Base-by-base conservation (phyloP, 2,888 invertebrate species). In the Rhodophaea formosa region DNA sequence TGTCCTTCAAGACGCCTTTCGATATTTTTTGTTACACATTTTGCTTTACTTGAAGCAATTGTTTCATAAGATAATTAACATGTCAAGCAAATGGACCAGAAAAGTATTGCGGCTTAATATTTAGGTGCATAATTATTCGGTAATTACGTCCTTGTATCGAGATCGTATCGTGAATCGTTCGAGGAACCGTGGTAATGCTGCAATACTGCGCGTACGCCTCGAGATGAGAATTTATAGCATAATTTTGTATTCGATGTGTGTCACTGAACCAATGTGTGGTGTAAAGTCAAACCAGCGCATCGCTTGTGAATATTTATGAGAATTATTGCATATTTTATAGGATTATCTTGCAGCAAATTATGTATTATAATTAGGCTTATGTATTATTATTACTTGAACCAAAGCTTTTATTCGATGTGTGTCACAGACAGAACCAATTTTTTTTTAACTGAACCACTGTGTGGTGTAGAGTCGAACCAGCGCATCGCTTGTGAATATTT, bases 191-290 rank as follows among this genome's bases (percentile, higher is more conserved):
- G 44, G 74, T 70, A 70, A 68, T 57, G 67, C 64, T 53, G 8
- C 23, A 23, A 5, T 23, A 55, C 51, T 45, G 56, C 53, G 62
- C 59, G 46, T 53, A 55, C 64, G 57, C 59, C 62, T 63, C 58
- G 66, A 74, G 71, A 73, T 72, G 74, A 74, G 72, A 77, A 79
- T 79, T 80, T 82, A 79, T 80, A 73, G 72, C 75, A 77, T 76
- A 74, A 79, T 77, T 77, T 71, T 69, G 69, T 65, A 61, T 62
- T 63, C 63, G 66, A 80, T 77, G 77, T 81, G 72, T 82, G 82
- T 75, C 80, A 77, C 70, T 68, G 72, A 67, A 64, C 65, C 67
- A 65, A 44, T 59, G 65, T 67, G 59, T 64, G 69, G 66, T 64
- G 62, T 61, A 67, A 72, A 65, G 64, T 62, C 58, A 58, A 64